Base-by-base conservation (phyloP, 1,140 invertebrate genomes). In the Solenopsis invicta region DNA sequence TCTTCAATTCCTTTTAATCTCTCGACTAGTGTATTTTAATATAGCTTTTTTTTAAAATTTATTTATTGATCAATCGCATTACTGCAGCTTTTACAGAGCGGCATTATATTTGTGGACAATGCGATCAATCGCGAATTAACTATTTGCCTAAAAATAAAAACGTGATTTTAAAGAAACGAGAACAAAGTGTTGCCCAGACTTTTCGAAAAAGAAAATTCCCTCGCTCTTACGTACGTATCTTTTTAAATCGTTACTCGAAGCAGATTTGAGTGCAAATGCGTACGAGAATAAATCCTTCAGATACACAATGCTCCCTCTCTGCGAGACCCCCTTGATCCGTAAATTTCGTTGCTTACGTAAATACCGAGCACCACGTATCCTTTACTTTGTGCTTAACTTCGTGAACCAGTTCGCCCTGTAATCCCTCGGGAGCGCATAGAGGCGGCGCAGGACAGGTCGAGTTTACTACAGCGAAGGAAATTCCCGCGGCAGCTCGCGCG, bases 321-420 rank as follows among this genome's bases (percentile, higher is more conserved):
- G 67, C 54, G 80, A 48, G 21, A 82, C 41, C 1, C 24, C 18
- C 48, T 82, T 41, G 80, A 82, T 84, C 56, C 69, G 80, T 84
- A 84, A 84, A 84, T 84, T 84, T 84, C 29, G 54, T 75, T 84
- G 71, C 80, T 84, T 84, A 84, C 54, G 80, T 84, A 84, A 84
- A 84, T 84, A 84, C 69, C 67, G 45, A 13, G 69, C 54, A 21
- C 56, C 80, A 74, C 78, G 52, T 74, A 84, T 84, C 80, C 80
- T 75, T 84, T 84, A 84, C 80, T 84, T 84, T 75, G 69, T 62
- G 80, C 54, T 84, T 75, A 84, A 84, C 80, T 84, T 74, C 41
- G 69, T 84, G 80, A 84, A 74, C 80, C 80, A 84, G 80, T 84
- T 84, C 80, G 45, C 69, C 13, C 56, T 61, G 69, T 84, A 84